Evolutionary conservation across 2,888 invertebrate species (phyloP).

Genomic region (Drosophila testacea): DNA sequence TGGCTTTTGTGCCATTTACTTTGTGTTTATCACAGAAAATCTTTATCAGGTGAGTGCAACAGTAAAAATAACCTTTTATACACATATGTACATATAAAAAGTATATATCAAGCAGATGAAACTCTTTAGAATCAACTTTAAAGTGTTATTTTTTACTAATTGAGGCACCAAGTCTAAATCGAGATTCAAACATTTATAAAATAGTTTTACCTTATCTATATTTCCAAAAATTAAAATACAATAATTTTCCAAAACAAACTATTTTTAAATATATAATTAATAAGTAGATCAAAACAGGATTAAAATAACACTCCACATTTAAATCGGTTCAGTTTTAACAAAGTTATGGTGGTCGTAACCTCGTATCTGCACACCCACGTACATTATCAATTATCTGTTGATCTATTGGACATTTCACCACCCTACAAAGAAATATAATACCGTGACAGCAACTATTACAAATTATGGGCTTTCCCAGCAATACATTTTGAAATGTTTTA

Average conservation of each 20-base stretch:
- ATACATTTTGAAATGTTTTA: background rate
- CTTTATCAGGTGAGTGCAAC: slow-evolving; percentile 87
- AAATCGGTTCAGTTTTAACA: too few relatives aligned
- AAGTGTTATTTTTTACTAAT: too few relatives aligned
- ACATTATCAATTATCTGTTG: background rate
- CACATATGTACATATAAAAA: too few relatives aligned
- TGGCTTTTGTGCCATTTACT: slow-evolving; percentile 98
- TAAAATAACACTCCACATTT: too few relatives aligned
- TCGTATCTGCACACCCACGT: background rate
- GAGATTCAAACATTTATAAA: background rate
- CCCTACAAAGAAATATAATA: background rate
- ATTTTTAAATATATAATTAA: too few relatives aligned
- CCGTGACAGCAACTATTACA: background rate
- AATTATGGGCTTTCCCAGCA: slow-evolving; percentile 8
- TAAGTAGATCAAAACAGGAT: too few relatives aligned
- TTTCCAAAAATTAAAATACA: too few relatives aligned
- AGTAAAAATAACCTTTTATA: background rate
- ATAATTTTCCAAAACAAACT: too few relatives aligned
- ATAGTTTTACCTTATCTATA: too few relatives aligned
- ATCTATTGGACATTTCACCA: background rate
- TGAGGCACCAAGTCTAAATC: background rate
- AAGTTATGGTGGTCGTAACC: too few relatives aligned
- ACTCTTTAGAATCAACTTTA: too few relatives aligned
- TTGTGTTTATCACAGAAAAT: slow-evolving; percentile 96
- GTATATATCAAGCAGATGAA: too few relatives aligned